Percentiles rank a stretch among this genome's conserved stretches.
Conservation (phyloP, 2,888 invertebrate species). For the Dryocosmus kuriphilus region DNA sequence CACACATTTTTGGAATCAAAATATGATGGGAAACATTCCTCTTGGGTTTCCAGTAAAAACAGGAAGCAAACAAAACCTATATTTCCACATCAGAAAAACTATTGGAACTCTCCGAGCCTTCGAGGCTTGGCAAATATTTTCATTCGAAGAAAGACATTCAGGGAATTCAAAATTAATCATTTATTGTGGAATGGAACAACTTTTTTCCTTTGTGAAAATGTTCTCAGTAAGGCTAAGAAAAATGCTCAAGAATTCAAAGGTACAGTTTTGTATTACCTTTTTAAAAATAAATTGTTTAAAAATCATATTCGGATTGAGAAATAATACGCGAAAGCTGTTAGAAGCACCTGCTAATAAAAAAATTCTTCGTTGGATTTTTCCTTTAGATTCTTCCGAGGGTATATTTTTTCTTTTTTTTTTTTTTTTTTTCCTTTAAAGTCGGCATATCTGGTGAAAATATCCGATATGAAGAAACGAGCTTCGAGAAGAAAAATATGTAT, state of each 20-base stretch:
- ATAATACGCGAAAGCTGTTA: background rate
- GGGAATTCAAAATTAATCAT: background rate
- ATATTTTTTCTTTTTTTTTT: background rate
- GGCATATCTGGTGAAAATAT: conserved; percentile 3
- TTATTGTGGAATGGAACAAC: background rate
- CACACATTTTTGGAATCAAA: background rate
- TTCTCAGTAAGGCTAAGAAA: background rate
- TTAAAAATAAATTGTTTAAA: no score
- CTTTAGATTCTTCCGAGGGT: background rate
- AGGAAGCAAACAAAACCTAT: background rate
- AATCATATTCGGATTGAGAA: no score
- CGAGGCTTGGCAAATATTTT: background rate
- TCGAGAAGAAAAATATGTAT: conserved; percentile 10
- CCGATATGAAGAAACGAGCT: conserved; percentile 9
- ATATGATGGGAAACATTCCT: conserved; percentile 9
- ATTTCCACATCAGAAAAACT: background rate
- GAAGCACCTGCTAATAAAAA: background rate
- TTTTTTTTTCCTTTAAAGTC: background rate
- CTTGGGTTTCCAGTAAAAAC: background rate
- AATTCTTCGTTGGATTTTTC: background rate
- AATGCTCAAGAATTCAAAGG: no score
- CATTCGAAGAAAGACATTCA: background rate
- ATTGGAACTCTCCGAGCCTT: background rate
- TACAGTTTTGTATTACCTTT: no score
- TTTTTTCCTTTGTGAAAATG: background rate